Base-by-base conservation (phyloP, 1,140 invertebrate species). In the Nasonia longicornis region DNA sequence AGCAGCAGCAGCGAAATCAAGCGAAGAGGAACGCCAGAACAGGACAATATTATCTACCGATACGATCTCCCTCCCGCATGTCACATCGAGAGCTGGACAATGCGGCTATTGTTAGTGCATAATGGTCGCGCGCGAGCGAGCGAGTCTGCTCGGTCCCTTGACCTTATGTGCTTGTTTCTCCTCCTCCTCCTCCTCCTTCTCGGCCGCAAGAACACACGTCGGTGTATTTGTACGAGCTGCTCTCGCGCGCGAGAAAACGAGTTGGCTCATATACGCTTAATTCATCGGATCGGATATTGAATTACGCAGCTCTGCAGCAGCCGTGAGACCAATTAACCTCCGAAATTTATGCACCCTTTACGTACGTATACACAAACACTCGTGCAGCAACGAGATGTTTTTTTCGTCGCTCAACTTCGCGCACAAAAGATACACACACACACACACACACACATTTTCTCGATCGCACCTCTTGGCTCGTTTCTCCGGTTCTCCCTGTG, bases 31-130 rank as follows among this genome's bases (percentile, higher is more conserved):
- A 26, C 64, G 64, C 64, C 29, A 35, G 48, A 83, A 79, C 85
- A 70, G 85, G 86, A 87, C 86, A 88, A 88, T 87, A 87, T 88
- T 89, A 89, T 88, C 88, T 84, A 77, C 81, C 82, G 85, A 87
- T 88, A 86, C 85, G 77, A 89, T 89, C 88, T 85, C 73, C 84
- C 87, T 86, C 82, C 83, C 69, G 31, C 86, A 86, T 87, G 86
- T 87, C 86, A 87, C 87, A 87, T 86, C 82, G 86, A 87, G 86
- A 87, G 87, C 86, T 86, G 88, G 87, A 89, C 87, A 89, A 89
- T 89, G 86, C 88, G 87, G 84, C 86, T 84, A 89, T 89, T 89
- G 88, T 89, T 87, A 84, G 85, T 86, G 86, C 84, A 87, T 88
- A 87, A 87, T 87, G 85, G 85, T 85, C 84, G 85, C 74, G 85